Evolutionary conservation across 2,113 vertebrate genomes (phyloP).

Genomic region (Argyrosomus japonicus): DNA sequence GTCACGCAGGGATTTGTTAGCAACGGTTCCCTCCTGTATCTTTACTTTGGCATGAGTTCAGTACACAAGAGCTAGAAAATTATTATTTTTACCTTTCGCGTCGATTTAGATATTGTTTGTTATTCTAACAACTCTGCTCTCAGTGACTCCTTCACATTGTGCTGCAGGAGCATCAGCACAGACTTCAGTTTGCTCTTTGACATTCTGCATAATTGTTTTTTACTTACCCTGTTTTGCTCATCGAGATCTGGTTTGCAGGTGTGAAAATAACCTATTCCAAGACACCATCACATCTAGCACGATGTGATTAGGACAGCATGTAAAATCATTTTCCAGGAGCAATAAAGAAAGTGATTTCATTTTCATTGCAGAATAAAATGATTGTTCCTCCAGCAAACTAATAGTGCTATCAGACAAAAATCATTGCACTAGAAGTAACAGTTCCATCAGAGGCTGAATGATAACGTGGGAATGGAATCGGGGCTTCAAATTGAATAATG

Average conservation of each 20-base stretch:
- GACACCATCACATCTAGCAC: slow-evolving; percentile 47
- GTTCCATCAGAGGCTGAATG: slow-evolving; percentile 62
- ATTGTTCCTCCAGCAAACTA: slow-evolving; percentile 68
- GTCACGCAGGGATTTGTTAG: slow-evolving; percentile 16
- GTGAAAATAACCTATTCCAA: slow-evolving; percentile 59
- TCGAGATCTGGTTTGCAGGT: slow-evolving; percentile 57
- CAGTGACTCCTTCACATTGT: slow-evolving; percentile 35
- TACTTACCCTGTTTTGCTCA: slow-evolving; percentile 48
- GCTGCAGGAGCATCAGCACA: slow-evolving; percentile 18
- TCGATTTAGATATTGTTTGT: slow-evolving; percentile 62
- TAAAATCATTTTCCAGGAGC: slow-evolving; percentile 68
- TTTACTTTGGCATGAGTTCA: slow-evolving; percentile 5
- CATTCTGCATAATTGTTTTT: slow-evolving; percentile 63
- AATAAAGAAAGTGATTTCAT: slow-evolving; percentile 76
- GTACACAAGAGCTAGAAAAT: slow-evolving; percentile 28
- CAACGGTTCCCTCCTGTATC: not conserved
- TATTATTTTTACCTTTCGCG: slow-evolving; percentile 46
- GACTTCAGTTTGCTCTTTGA: slow-evolving; percentile 56
- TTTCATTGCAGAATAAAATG: slow-evolving; percentile 70
- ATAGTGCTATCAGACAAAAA: slow-evolving; percentile 77
- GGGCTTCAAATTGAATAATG: slow-evolving; percentile 63
- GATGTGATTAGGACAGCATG: slow-evolving; percentile 66
- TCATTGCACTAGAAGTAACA: slow-evolving; percentile 69
- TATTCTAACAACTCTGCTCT: slow-evolving; percentile 59
- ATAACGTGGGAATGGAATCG: slow-evolving; percentile 60